Conservation (phyloP, 2,888 invertebrate genomes). For the Leistus spinibarbis region DNA sequence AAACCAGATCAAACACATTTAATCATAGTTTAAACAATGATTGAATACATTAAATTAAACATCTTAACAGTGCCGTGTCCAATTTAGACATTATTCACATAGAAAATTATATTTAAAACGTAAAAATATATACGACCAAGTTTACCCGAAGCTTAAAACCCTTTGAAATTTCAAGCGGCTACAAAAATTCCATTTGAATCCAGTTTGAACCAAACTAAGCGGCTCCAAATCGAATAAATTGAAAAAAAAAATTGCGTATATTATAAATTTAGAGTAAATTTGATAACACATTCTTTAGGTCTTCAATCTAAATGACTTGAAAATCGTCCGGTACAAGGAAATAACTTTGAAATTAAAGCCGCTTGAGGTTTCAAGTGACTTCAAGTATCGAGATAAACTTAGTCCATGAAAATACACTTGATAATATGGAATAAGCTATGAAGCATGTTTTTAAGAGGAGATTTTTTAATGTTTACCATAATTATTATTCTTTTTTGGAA, state of each 20-base stretch:
- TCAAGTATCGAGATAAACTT: constrained; percentile 22
- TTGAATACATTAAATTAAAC: not conserved
- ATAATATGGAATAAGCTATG: constrained; percentile 33
- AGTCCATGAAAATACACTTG: constrained; percentile 18
- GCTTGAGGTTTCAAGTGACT: not conserved
- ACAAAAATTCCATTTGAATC: too few relatives aligned
- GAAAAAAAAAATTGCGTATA: too few relatives aligned
- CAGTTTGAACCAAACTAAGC: too few relatives aligned
- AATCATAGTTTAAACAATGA: not conserved
- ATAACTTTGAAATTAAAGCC: too few relatives aligned
- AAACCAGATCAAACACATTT: constrained; percentile 1
- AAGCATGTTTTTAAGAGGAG: constrained; percentile 14
- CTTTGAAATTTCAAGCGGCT: too few relatives aligned
- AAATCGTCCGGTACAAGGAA: too few relatives aligned
- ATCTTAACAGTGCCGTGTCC: not conserved
- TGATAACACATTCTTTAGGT: too few relatives aligned
- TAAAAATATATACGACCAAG: not conserved
- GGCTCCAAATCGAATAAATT: too few relatives aligned
- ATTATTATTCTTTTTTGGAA: constrained; percentile 35
- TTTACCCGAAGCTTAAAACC: too few relatives aligned
- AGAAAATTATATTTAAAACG: not conserved
- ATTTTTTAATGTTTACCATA: not conserved
- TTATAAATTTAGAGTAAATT: too few relatives aligned
- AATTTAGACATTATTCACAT: not conserved
- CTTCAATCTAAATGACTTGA: too few relatives aligned